Evolutionary conservation across 1,140 invertebrate species (phyloP), one percentile per base, ranked within the genome.

Genomic region (Zaprionus nigranus): DNA sequence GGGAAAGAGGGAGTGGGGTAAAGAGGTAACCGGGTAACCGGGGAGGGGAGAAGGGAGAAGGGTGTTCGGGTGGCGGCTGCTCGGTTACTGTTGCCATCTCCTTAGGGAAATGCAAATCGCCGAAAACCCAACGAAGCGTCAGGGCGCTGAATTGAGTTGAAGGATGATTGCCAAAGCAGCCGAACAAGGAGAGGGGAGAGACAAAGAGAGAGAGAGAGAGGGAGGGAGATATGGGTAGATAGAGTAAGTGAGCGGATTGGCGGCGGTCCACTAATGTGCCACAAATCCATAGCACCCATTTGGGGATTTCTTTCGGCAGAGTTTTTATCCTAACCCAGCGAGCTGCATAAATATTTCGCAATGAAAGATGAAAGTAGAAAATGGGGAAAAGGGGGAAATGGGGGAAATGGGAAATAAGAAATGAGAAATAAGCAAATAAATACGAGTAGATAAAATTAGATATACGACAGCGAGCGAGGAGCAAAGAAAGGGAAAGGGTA

Each of bases 221-320:
- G 7, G 30, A 53, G 13, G 17, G 24, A 5, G 30, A 22, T 15
- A 43, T 30, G 26, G 43, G 26, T 12, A 17, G 30, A n/a, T 17
- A 26, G 7, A 58, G 69, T 24, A 51, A 17, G 34, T 11, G 38
- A 69, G 60, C 51, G 65, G 40, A 67, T 73, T 60, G 56, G 34
- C 43, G 67, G 70, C 34, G 56, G 57, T 70, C 46, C 61, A 74
- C 78, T 80, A 80, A 80, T 80, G 67, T 73, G 68, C 64, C 83
- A 73, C 75, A 87, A 75, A 75, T 78, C 75, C 79, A 56, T 78
- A 65, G 75, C 82, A 86, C 67, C 82, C 82, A 86, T 82, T 82
- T 67, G 62, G 72, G 54, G 61, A 60, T 59, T 72, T 70, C 72
- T 58, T 74, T 64, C 54, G 43, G 7, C 20, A 30, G 59, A 15